Conservation (phyloP, 2,797 vertebrate genomes). For the Bovichtus variegatus region DNA sequence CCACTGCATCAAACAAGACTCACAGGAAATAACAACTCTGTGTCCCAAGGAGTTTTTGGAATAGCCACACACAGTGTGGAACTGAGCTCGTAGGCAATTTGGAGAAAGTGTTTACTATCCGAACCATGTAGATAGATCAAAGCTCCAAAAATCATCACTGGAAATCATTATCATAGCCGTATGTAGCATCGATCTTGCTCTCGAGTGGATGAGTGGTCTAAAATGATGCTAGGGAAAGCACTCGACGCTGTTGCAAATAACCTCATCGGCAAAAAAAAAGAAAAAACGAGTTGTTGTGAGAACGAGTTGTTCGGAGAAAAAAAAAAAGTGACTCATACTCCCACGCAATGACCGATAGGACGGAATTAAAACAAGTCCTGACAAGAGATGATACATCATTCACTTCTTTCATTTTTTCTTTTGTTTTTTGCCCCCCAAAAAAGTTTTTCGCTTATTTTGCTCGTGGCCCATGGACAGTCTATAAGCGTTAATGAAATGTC, state of each 20-base stretch:
- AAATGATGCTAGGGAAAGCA: slow-evolving; percentile 48
- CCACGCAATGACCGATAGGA: slow-evolving; percentile 41
- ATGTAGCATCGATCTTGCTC: slow-evolving; percentile 56
- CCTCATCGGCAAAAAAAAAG: slow-evolving; percentile 51
- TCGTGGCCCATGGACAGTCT: slow-evolving; percentile 36
- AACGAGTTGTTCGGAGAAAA: slow-evolving; percentile 33
- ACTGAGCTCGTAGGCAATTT: slow-evolving; percentile 38
- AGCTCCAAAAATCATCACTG: slow-evolving; percentile 54
- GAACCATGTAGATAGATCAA: slow-evolving; percentile 52
- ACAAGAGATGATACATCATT: slow-evolving; percentile 36
- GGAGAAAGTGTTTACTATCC: slow-evolving; percentile 51
- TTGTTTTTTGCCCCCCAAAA: too few relatives aligned
- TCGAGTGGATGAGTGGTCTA: slow-evolving; percentile 66
- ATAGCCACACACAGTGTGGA: slow-evolving; percentile 25
- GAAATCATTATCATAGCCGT: slow-evolving; percentile 62
- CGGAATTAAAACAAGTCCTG: slow-evolving; percentile 58
- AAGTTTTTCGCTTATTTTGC: slow-evolving; percentile 37
- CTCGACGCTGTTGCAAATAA: slow-evolving; percentile 32
- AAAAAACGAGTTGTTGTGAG: slow-evolving; percentile 60
- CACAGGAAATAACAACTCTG: background rate
- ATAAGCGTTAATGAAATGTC: slow-evolving; percentile 55
- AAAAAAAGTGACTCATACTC: slow-evolving; percentile 56
- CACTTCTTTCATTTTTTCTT: background rate
- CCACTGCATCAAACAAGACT: slow-evolving; percentile 20
- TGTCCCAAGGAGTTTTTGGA: slow-evolving; percentile 40